Conservation (phyloP, 2,113 vertebrate genomes). For the Saguinus imperator region DNA sequence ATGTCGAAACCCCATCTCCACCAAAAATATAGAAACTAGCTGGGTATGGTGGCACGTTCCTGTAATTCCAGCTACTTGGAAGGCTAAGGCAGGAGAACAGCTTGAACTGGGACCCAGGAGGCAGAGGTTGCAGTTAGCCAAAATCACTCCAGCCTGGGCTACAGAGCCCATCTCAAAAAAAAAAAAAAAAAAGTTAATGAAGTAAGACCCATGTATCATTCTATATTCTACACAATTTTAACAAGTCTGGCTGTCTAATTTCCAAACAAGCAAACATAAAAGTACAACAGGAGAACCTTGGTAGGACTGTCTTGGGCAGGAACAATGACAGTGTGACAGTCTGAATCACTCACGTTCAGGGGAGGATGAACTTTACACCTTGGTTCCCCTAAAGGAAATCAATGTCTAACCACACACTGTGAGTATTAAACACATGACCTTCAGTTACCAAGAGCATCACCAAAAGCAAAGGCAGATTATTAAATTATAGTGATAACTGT, state of each 20-base stretch:
- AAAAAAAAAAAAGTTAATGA: not conserved
- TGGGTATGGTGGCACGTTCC: no score
- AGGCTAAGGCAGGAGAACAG: no score
- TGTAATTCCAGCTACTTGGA: no score
- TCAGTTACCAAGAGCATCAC: slow-evolving; percentile 3
- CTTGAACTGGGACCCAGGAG: no score
- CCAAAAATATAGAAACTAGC: no score
- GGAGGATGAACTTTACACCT: not conserved
- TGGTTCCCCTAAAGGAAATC: not conserved
- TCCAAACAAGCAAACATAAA: slow-evolving; percentile 33
- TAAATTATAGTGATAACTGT: not conserved
- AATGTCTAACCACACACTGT: not conserved
- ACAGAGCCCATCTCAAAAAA: no score
- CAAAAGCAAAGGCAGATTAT: not conserved
- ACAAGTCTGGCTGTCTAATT: not conserved
- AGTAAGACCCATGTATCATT: not conserved
- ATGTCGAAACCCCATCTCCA: no score
- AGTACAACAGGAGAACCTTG: not conserved
- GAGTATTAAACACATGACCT: not conserved
- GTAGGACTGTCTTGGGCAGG: not conserved
- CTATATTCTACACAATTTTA: slow-evolving; percentile 20
- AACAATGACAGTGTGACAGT: not conserved
- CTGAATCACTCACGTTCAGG: not conserved
- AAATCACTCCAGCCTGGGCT: no score
- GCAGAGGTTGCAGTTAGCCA: no score